Base-by-base conservation (phyloP, 1,140 invertebrate species). In the Chionoecetes opilio region DNA sequence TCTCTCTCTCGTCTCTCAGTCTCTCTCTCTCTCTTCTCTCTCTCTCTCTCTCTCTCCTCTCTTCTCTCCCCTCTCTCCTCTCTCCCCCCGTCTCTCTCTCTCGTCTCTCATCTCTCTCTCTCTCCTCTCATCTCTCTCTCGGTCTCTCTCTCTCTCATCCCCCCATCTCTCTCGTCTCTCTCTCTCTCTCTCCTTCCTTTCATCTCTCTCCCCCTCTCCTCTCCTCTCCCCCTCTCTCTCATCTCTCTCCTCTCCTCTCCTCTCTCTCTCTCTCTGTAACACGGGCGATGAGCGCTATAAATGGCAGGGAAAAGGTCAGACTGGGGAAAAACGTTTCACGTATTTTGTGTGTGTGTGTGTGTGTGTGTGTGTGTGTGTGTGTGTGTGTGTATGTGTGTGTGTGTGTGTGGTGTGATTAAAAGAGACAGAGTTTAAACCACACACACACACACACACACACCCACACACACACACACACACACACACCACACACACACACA, bases 361-460 rank as follows among this genome's bases (percentile, higher is more conserved):
- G 41, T 46, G 21, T n/a, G 53, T 75, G 53, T 75, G 53, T 75
- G 53, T 75, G 53, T 75, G 53, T 75, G 53, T 75, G 53, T 75
- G 63, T 75, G 63, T 75, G 63, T 75, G 6, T 75, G 63, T 75
- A 8, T 75, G 63, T 75, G 63, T 75, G 63, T 75, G 63, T 75
- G 63, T 75, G 63, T 75, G 63, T 75, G 63, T 75, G 63, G 38
- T 14, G 46, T n/a, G n/a, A 75, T 17, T 21, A 5, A 75, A 21
- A 75, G 21, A 75, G n/a, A 75, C 21, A n/a, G 63, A 75, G 63
- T 21, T 17, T n/a, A 21, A 75, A 21, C 26, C 3, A 75, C 5
- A n/a, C 5, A 75, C 11, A 75, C 11, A n/a, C 11, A 75, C 11
- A 75, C 11, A 75, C 11, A 75, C 11, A 75, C 11, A 75, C 0